A percentile compares a stretch with the other conserved stretches of the same genome.
These are phyloP conservation scores for Callospermophilus lateralis DNA, from an alignment of 2,113 vertebrate genomes.

Conservation along the genomic window DNA sequence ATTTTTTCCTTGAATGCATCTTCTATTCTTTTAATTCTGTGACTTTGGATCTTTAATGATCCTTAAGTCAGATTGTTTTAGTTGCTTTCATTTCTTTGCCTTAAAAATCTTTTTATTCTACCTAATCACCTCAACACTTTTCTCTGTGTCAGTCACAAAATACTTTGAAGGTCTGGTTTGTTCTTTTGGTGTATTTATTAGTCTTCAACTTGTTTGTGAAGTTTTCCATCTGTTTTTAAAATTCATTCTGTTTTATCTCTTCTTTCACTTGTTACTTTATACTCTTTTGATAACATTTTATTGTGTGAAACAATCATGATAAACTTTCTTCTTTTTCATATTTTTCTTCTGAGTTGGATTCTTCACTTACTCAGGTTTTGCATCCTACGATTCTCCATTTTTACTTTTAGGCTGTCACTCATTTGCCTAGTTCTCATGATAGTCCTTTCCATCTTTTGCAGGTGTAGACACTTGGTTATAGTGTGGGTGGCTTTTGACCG, in stretches of 20 bases:
- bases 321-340: neutral
- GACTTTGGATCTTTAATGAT: neutral
- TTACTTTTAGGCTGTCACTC: neutral
- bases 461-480: neutral
- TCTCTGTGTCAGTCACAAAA: neutral
- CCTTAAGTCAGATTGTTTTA: neutral
- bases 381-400: neutral
- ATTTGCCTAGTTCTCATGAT: neutral
- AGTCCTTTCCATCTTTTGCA: neutral
- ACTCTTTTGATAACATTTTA: neutral
- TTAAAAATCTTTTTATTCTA: neutral
- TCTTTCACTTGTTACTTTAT: neutral
- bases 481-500: neutral
- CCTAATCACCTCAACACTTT: neutral
- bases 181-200: neutral
- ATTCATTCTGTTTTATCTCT: too few relatives aligned
- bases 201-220: neutral
- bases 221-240: neutral
- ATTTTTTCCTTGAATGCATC: neutral
- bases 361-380: neutral
- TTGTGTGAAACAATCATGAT: neutral
- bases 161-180: neutral
- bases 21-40: neutral
- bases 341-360: neutral
- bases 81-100: neutral